These are phyloP conservation scores for Yponomeuta evonymella DNA, from an alignment of 2,888 invertebrate species.

Conservation along the genomic window DNA sequence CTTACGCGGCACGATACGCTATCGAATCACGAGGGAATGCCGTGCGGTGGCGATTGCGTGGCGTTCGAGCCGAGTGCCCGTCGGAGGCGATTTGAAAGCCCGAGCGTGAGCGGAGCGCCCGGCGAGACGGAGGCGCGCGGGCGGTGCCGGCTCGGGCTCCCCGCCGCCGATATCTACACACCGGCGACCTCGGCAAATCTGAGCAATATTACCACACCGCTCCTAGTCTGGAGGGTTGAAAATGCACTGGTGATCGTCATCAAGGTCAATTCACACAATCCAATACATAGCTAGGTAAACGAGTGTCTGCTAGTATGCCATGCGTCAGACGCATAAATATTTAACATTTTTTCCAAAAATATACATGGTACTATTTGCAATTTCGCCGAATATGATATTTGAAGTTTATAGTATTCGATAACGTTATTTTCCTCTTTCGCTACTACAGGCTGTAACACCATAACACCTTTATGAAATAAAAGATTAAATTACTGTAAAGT, in stretches of 20 bases:
- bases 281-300: neutral
- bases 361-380: constrained; percentile 5
- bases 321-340: neutral
- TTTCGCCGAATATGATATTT: neutral
- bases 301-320: neutral
- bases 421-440: too few relatives aligned
- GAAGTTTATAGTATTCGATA: too few relatives aligned
- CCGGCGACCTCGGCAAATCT: constrained; percentile 29
- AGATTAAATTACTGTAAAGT: too few relatives aligned
- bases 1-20: constrained; percentile 54
- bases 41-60: constrained; percentile 32
- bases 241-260: constrained; percentile 55
- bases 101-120: constrained; percentile 54
- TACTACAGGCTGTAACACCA: too few relatives aligned
- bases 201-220: constrained; percentile 12
- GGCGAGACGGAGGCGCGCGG: constrained; percentile 60
- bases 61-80: constrained; percentile 71
- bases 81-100: constrained; percentile 75
- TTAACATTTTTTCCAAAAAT: neutral
- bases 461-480: too few relatives aligned
- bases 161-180: constrained; percentile 35
- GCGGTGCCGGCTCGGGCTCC: constrained; percentile 39
- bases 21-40: constrained; percentile 50
- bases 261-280: constrained; percentile 51
- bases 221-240: constrained; percentile 55